phyloP scores from a whole-genome alignment of 2,888 invertebrate species.

The Melitaea athalia region DNA sequence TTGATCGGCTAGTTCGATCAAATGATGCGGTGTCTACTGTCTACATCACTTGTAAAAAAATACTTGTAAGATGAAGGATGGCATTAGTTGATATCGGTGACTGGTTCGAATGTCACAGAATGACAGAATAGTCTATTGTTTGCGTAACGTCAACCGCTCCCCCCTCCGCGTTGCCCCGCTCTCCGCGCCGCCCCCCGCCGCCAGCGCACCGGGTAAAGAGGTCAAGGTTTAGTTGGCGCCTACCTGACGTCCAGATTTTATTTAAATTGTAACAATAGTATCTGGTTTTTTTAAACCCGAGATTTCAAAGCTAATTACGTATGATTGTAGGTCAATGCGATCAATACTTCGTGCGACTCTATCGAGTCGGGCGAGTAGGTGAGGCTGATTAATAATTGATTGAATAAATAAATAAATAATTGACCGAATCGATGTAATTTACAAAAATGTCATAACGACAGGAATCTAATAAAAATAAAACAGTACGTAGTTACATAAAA shows the following conservation, averaged over 20 bases:
- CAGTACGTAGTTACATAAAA: neutral
- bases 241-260: constrained; percentile 62
- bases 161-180: constrained; percentile 35
- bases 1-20: neutral
- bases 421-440: neutral
- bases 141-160: constrained; percentile 27
- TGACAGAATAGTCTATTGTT: constrained; percentile 72
- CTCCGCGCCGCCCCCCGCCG: constrained; percentile 44
- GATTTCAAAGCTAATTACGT: constrained; percentile 22
- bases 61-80: constrained; percentile 32
- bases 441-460: constrained; percentile 1
- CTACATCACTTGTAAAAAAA: neutral
- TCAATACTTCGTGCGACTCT: neutral
- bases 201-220: constrained; percentile 58
- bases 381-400: neutral
- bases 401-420: neutral
- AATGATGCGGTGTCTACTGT: neutral
- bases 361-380: neutral
- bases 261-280: constrained; percentile 35
- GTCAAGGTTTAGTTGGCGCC: constrained; percentile 75
- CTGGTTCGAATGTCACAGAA: constrained; percentile 68
- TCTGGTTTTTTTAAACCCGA: constrained; percentile 18
- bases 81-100: constrained; percentile 37
- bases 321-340: constrained; percentile 19
- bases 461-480: constrained; percentile 3